Conservation (phyloP, 2,113 vertebrate species). For the Tragelaphus strepsiceros region DNA sequence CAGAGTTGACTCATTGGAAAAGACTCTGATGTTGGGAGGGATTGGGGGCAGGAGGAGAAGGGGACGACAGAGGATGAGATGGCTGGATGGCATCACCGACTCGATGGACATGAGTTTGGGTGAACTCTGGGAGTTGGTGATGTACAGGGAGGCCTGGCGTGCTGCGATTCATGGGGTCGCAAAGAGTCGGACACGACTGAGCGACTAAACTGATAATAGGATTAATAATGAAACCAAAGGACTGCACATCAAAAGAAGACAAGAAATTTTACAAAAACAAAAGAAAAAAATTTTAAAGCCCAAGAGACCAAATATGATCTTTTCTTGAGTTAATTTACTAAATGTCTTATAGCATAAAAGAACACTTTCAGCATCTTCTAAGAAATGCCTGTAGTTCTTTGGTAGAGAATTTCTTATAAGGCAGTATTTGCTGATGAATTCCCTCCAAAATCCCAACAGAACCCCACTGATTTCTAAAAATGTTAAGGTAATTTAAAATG, state of each 20-base stretch:
- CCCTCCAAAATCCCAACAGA: background rate
- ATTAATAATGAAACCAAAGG: background rate
- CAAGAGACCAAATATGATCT: background rate
- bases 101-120: too few species aligned
- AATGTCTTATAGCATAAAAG: background rate
- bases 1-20: too few species aligned
- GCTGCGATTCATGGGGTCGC: too few species aligned
- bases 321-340: background rate
- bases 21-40: too few species aligned
- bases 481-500: background rate
- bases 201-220: background rate
- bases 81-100: too few species aligned
- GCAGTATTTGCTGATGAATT: background rate
- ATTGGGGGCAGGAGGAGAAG: too few species aligned
- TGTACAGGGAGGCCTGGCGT: too few species aligned
- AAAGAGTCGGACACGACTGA: too few species aligned
- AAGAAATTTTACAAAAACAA: background rate
- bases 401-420: background rate
- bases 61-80: too few species aligned
- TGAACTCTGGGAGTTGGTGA: too few species aligned
- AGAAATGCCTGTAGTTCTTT: background rate
- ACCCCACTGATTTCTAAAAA: background rate
- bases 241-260: background rate
- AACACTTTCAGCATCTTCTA: background rate
- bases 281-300: background rate